Base-by-base conservation (phyloP, 2,888 invertebrate genomes). In the Ctena decussata region DNA sequence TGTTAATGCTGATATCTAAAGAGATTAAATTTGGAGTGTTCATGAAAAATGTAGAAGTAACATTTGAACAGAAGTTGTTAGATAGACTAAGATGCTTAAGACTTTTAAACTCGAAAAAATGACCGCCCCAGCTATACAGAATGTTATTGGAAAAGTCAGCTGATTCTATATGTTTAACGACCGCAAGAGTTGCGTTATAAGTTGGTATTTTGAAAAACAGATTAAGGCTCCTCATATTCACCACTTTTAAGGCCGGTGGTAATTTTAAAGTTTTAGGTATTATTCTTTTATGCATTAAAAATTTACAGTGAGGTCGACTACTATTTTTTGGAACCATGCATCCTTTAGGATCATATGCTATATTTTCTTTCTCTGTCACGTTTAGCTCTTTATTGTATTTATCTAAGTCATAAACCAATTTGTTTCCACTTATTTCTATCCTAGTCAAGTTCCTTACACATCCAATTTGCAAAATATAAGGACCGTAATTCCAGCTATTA, bases 401-500 rank as follows among this genome's bases (percentile, higher is more conserved):
- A 3, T 3, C 3, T 8, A 80, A 77, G 30, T 39, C 37, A 71
- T 80, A 80, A 0, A 41, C 49, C 3, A 8, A 24, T 30, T 80
- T 57, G 41, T 82, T 77, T 30, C 21, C 37, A 35, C 41, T 71
- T 5, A 35, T 70, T 21, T 74, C 49, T 15, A 70, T 30, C 18
- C 41, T 41, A 35, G 57, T 70, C 0, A 83, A 0, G 46, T 70
- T 73, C 0, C 35, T 3, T 1, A 37, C 8, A 72, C 85, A 85
- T 5, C 81, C 79, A 0, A 83, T 1, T 69, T 85, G 85, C 0
- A 76, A 27, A 32, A 81, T 24, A 27, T 80, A 87, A 27, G 78
- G 83, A 3, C 85, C 85, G 39, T 82, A 85, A 21, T 78, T 80
- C 30, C 85, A 77, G 8, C 53, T 60, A 35, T 87, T 87, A 30